A percentile compares a stretch with the other conserved stretches of the same genome.
These are phyloP conservation scores for Poliocrania exsul DNA, from an alignment of 2,797 vertebrate genomes.

Conservation along the genomic window DNA sequence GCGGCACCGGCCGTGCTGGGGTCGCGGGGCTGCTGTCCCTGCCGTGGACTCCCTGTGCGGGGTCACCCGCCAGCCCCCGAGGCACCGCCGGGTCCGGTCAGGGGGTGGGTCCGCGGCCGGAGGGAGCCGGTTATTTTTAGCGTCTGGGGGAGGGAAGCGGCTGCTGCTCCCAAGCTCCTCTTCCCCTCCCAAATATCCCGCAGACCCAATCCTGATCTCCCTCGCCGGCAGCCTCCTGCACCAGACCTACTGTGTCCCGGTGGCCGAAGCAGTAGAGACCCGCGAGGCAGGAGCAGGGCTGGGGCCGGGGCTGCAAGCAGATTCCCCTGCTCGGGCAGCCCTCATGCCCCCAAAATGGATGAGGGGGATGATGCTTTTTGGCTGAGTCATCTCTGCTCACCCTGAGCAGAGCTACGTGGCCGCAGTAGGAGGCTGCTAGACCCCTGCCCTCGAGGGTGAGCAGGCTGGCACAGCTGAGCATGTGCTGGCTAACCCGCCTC, in stretches of 20 bases:
- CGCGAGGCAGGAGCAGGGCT: not conserved
- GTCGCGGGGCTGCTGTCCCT: not conserved
- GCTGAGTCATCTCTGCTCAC: conserved; percentile 45
- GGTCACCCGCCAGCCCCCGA: not conserved
- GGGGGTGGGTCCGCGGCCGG: not conserved
- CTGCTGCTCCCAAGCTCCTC: not conserved
- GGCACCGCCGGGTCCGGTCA: not conserved
- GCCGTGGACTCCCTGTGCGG: not conserved
- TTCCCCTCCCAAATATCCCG: not conserved
- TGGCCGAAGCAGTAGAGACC: not conserved
- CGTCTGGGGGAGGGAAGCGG: conserved; percentile 29
- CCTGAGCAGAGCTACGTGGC: accelerated
- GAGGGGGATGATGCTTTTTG: not conserved
- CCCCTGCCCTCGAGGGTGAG: accelerated
- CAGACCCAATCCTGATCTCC: not conserved
- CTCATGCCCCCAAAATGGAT: not conserved
- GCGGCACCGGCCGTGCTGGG: not conserved
- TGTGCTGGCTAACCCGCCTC: accelerated
- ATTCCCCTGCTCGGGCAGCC: not conserved
- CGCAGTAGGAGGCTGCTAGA: accelerated
- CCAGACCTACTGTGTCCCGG: accelerated
- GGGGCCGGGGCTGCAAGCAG: not conserved
- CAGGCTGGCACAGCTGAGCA: not conserved
- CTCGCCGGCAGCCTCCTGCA: not conserved
- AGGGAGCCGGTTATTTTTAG: conserved; percentile 32